Evolutionary conservation across 2,888 invertebrate species (phyloP), one percentile per base, ranked within the genome.

Genomic region (Trisateles emortualis): DNA sequence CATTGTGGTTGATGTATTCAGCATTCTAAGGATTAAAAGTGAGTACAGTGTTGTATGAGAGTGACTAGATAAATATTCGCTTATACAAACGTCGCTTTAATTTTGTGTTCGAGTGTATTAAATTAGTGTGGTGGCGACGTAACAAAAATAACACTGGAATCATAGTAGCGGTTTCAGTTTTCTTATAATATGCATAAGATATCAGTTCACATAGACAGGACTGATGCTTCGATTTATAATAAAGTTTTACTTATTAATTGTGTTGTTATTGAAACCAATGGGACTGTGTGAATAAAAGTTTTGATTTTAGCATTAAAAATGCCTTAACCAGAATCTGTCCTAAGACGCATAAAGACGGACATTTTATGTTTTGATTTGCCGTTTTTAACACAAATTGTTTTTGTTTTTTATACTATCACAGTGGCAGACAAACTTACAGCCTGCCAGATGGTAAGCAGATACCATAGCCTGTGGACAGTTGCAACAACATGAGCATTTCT

Each of bases 1-100:
- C 95, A 3, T 84, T 96, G 42, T 96, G 95, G 94, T 81, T 95
- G 46, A 83, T 96, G 26, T 96, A 96, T 72, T 94, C 95, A 2
- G 95, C 95, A 36, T 86, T 95, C 65, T 91, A 90, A 83, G 63
- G 66, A 60, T 48, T 32, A 40, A 63, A 52, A 40, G 86, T 86
- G 63, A 86, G 84, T 82, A 64, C 19, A 66, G 59, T 67, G 62
- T 41, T 42, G 3, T 40, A 52, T 60, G 35, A 50, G 48, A 42
- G 38, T 44, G 13, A 30, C 44, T 11, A 14, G 6, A 53, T 6
- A 8, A 52, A 53, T 50, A 29, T 9, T 55, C 32, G 33, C 19
- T 55, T 57, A 45, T 42, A n/a, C n/a, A 49, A 29, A 42, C 11
- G 13, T 16, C 11, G 52, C 53, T 62, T 52, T n/a, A 19, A 40